Conservation (phyloP, 2,888 invertebrate species). For the Rugalucina vietnamica region DNA sequence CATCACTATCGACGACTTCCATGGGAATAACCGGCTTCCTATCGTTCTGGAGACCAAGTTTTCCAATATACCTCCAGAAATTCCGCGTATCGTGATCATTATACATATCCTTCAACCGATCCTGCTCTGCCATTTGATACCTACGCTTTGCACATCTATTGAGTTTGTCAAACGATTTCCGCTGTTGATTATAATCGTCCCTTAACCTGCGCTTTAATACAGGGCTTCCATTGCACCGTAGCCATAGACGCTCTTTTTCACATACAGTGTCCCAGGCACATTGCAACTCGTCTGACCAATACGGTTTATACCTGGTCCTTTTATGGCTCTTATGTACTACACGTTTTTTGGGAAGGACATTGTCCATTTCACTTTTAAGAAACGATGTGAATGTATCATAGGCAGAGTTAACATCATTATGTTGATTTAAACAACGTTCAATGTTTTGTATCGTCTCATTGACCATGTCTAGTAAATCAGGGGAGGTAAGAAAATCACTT, state of each 20-base stretch:
- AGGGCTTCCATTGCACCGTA: background rate
- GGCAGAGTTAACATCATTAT: background rate
- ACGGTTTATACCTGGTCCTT: background rate
- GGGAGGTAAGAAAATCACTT: background rate
- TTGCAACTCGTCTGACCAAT: background rate
- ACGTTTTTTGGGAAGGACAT: background rate
- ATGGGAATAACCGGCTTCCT: background rate
- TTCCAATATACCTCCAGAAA: constrained; percentile 25
- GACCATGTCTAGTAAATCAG: background rate
- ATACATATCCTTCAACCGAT: background rate
- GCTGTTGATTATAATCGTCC: background rate
- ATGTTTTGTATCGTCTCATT: background rate
- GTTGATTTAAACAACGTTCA: background rate
- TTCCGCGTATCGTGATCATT: background rate
- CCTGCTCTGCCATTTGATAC: constrained; percentile 6
- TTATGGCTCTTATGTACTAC: background rate
- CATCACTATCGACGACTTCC: constrained; percentile 11
- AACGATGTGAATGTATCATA: background rate
- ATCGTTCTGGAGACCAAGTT: constrained; percentile 12
- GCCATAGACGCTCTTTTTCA: constrained; percentile 11
- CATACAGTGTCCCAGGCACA: background rate
- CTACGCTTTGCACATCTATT: too few relatives aligned
- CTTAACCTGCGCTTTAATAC: background rate
- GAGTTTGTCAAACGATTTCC: constrained; percentile 16
- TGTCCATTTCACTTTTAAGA: background rate